Percentiles rank a stretch among this genome's conserved stretches.
phyloP scores from a whole-genome alignment of 2,888 invertebrate genomes.

The Aelia acuminata region DNA sequence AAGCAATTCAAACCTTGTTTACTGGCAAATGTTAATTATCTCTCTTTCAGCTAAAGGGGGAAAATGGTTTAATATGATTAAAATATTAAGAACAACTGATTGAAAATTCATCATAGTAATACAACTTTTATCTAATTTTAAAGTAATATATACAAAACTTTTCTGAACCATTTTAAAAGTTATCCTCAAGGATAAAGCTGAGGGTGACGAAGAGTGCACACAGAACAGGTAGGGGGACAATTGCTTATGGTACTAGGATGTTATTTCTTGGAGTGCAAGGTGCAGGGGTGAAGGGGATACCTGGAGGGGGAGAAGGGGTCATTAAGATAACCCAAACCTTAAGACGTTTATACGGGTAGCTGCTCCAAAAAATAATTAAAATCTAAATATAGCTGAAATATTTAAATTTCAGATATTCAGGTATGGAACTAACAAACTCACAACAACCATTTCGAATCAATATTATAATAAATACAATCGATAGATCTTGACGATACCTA shows the following conservation, averaged over 20 bases:
- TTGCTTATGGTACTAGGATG: background rate
- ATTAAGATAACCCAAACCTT: background rate
- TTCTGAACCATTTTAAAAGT: background rate
- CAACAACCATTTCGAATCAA: no score
- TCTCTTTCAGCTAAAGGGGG: background rate
- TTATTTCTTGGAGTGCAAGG: background rate
- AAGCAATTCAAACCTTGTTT: constrained; percentile 36
- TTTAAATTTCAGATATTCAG: no score
- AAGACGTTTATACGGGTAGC: background rate
- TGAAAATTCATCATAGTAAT: background rate
- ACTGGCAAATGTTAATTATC: background rate
- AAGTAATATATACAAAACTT: background rate
- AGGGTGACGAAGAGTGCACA: background rate
- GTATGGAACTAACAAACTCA: no score
- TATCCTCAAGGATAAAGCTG: background rate
- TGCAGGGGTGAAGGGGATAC: background rate
- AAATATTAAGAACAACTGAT: background rate
- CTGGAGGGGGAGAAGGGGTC: background rate
- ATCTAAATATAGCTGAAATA: no score
- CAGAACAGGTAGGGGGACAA: background rate
- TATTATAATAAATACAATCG: no score
- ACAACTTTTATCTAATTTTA: background rate
- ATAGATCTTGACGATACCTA: no score
- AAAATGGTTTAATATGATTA: background rate
- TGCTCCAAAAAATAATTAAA: background rate